phyloP scores from a whole-genome alignment of 2,888 invertebrate species.

The Machimus atricapillus region DNA sequence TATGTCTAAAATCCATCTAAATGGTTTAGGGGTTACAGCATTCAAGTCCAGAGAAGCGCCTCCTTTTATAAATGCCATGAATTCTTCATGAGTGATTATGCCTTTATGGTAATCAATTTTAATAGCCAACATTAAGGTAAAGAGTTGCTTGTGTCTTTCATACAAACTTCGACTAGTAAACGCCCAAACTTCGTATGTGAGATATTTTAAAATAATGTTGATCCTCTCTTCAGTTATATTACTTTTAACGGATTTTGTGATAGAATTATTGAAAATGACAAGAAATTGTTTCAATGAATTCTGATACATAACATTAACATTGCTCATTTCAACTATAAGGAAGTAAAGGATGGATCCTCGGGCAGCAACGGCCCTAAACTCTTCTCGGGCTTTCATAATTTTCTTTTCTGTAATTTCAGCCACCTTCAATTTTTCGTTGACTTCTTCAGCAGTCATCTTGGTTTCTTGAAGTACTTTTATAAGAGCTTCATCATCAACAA shows the following conservation, averaged over 20 bases:
- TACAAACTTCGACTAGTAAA: conserved; percentile 92
- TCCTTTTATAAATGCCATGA: conserved; percentile 94
- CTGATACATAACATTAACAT: conserved; percentile 96
- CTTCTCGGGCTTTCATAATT: conserved; percentile 92
- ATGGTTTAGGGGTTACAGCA: conserved; percentile 91
- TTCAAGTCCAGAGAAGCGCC: conserved; percentile 94
- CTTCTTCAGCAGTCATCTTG: conserved; percentile 90
- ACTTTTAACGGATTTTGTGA: conserved; percentile 87
- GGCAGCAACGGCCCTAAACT: conserved; percentile 93
- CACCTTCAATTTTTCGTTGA: conserved; percentile 90
- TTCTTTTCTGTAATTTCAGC: conserved; percentile 94
- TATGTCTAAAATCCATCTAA: conserved; percentile 93
- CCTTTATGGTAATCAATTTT: conserved; percentile 90
- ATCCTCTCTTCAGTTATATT: conserved; percentile 86
- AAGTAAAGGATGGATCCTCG: conserved; percentile 95
- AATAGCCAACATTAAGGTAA: conserved; percentile 92
- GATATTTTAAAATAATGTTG: conserved; percentile 83
- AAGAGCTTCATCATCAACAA: conserved; percentile 95
- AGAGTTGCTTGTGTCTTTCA: conserved; percentile 90
- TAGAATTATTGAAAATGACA: conserved; percentile 91
- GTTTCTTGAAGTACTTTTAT: conserved; percentile 88
- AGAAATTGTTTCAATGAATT: conserved; percentile 94
- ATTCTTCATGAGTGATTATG: conserved; percentile 86
- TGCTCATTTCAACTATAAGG: conserved; percentile 95
- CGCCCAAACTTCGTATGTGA: conserved; percentile 91